Evolutionary conservation across 2,888 invertebrate species (phyloP).

Genomic region (Hydriomena furcata): DNA sequence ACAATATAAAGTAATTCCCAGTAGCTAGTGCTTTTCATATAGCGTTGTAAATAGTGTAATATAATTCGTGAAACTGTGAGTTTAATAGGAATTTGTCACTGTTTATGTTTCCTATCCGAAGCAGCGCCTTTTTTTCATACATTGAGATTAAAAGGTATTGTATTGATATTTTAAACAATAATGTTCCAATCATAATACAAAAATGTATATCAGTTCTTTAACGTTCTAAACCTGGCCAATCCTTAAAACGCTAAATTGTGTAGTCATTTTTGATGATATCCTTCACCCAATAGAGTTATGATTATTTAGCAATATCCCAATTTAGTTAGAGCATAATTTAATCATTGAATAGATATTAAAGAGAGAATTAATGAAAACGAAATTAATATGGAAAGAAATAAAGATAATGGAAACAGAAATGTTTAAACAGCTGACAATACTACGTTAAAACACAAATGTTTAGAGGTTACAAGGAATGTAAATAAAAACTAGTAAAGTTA

Average conservation of each 20-base stretch:
- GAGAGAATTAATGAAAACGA: slow-evolving; percentile 42
- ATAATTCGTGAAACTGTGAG: slow-evolving; percentile 44
- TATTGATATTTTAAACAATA: too few relatives aligned
- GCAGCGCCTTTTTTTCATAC: background rate
- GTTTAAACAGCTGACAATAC: slow-evolving; percentile 81
- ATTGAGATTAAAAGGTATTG: too few relatives aligned
- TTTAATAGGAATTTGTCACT: slow-evolving; percentile 16
- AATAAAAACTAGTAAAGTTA: slow-evolving; percentile 66
- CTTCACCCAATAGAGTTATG: background rate
- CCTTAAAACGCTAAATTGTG: background rate
- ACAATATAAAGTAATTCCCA: slow-evolving; percentile 73
- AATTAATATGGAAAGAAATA: slow-evolving; percentile 50
- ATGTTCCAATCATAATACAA: slow-evolving; percentile 3
- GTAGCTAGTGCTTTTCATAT: slow-evolving; percentile 71
- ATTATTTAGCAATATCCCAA: slow-evolving; percentile 38
- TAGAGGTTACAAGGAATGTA: slow-evolving; percentile 53
- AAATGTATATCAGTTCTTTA: background rate
- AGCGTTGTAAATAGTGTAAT: slow-evolving; percentile 76
- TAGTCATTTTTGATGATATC: background rate
- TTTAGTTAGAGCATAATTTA: slow-evolving; percentile 22
- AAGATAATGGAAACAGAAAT: slow-evolving; percentile 65
- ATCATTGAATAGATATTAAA: slow-evolving; percentile 47
- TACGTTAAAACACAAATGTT: slow-evolving; percentile 73
- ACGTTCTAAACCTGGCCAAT: background rate
- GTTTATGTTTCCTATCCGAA: slow-evolving; percentile 23